Evolutionary conservation across 1,140 invertebrate species (phyloP), one percentile per base, ranked within the genome.

Genomic region (Eulimnadia texana): DNA sequence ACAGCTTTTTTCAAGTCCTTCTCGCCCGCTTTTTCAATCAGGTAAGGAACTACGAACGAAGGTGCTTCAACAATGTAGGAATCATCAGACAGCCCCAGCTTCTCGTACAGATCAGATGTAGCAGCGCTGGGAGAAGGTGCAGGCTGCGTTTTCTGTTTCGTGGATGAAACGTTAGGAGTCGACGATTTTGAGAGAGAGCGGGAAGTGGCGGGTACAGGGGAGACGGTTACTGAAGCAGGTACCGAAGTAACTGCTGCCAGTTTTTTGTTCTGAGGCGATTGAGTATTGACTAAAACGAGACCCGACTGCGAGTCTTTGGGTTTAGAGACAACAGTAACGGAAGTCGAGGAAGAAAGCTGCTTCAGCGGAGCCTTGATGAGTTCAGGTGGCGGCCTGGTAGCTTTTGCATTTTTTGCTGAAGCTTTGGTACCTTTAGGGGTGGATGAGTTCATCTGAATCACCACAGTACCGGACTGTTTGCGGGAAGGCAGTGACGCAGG

Each of bases 51-150:
- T 69, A 93, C 90, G 69, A 93, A 91, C 13, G 88, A 91, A 2
- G 89, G 89, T 23, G 88, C 88, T 74, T 93, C 88, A 9, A 92
- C 84, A 1, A 91, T 87, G 73, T 85, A 91, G 83, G 90, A 90
- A 67, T 90, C 88, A 70, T 93, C 88, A 3, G 88, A 90, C 3
- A 91, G 74, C 3, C 85, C 83, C 0, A 87, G 33, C 33, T 42
- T 42, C 6, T 42, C 33, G 16, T 42, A 42, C 33, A 42, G 16
- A 42, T 42, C 33, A 42, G n/a, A n/a, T n/a, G n/a, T n/a, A n/a
- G 16, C 33, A 42, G 33, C 16, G 33, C 6, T 42, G 33, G 33
- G 33, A 6, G 33, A 16, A 42, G 33, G 33, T 9, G 16, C 33
- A 16, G 33, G 6, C 33, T 6, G 33, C 33, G 33, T 16, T 42